These are phyloP conservation scores for Murina feae DNA, from an alignment of 2,113 vertebrate genomes.

Conservation along the genomic window DNA sequence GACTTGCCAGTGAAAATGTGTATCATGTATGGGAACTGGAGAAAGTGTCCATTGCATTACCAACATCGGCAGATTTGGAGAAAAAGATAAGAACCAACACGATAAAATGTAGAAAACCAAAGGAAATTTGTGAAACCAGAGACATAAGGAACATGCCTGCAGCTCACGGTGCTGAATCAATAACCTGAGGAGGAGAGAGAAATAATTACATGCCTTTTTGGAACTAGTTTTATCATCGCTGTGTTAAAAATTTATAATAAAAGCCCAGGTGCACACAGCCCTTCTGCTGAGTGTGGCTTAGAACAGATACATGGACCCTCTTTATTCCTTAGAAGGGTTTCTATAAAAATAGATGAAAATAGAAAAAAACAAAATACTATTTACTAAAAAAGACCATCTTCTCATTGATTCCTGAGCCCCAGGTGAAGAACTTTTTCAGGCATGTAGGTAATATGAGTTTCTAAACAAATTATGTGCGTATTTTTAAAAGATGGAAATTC, in stretches of 20 bases:
- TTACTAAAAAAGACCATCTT: neutral
- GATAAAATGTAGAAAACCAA: neutral
- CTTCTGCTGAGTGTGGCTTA: neutral
- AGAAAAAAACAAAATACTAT: neutral
- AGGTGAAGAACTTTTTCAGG: neutral
- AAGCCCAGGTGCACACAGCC: neutral
- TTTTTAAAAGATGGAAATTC: neutral
- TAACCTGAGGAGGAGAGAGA: neutral
- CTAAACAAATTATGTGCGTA: neutral
- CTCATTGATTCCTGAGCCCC: neutral
- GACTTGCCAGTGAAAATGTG: too few species aligned
- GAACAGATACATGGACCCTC: neutral
- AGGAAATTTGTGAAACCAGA: neutral
- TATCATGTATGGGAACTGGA: rapidly evolving
- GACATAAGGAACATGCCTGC: neutral
- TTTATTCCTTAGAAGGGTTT: neutral
- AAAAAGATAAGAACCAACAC: neutral
- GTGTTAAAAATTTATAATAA: neutral
- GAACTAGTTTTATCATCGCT: neutral
- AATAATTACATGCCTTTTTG: neutral
- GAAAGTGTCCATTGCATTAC: rapidly evolving
- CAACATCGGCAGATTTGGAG: neutral
- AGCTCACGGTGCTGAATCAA: rapidly evolving
- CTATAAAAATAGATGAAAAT: neutral
- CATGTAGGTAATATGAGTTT: rapidly evolving